A percentile compares a stretch with the other conserved stretches of the same genome.
Conservation (phyloP, 2,113 vertebrate genomes). For the Sylvilagus bachmani region DNA sequence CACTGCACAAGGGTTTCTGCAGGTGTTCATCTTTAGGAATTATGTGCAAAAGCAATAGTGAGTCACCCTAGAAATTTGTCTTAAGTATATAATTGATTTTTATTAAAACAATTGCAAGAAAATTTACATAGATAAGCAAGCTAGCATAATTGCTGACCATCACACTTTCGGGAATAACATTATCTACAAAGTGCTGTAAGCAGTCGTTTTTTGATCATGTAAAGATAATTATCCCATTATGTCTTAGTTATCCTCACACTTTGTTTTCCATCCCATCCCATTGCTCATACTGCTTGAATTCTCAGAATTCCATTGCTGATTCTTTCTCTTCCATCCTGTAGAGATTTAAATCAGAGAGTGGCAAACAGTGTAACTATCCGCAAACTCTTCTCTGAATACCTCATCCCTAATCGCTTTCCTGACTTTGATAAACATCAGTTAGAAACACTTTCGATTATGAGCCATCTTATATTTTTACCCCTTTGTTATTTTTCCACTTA, state of each 20-base stretch:
- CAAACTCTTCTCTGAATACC: not conserved
- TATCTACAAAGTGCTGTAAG: not conserved
- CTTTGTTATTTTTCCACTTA: not conserved
- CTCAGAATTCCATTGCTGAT: not conserved
- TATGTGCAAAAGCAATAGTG: not conserved
- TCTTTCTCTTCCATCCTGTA: not conserved
- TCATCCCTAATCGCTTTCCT: not conserved
- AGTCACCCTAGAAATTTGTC: not conserved
- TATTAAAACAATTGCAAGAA: constrained; percentile 22
- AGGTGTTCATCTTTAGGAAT: constrained; percentile 34
- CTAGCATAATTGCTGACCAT: not conserved
- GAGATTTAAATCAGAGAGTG: not conserved
- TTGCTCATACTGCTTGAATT: not conserved
- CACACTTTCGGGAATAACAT: not conserved
- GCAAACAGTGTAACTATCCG: not conserved
- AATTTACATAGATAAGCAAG: not conserved
- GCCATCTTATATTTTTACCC: not conserved
- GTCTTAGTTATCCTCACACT: not conserved
- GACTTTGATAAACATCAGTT: not conserved
- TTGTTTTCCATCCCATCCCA: not conserved
- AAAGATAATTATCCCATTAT: not conserved
- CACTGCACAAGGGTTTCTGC: not conserved
- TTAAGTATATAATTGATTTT: not conserved
- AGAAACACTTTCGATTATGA: not conserved
- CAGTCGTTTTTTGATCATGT: constrained; percentile 20